A percentile compares a stretch with the other conserved stretches of the same genome.
These are phyloP conservation scores for Drosophila tropicalis DNA, from an alignment of 1,140 invertebrate species.

Conservation along the genomic window DNA sequence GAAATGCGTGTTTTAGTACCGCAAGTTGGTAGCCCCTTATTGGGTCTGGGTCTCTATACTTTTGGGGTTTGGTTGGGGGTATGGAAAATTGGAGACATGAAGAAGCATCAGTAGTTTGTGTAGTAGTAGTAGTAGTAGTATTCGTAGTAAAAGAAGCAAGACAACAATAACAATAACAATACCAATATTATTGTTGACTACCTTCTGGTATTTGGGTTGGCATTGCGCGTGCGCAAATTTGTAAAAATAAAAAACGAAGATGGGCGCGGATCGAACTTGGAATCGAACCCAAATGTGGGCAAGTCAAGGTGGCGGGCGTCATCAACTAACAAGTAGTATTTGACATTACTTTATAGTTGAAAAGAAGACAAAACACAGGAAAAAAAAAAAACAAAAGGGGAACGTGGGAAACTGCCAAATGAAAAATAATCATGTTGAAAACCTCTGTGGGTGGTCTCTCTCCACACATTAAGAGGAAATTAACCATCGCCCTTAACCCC, in stretches of 20 bases:
- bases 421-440: background rate
- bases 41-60: background rate
- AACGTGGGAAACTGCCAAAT: slow-evolving; percentile 12
- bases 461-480: slow-evolving; percentile 3
- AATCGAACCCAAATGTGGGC: slow-evolving; percentile 15
- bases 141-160: background rate
- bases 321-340: background rate
- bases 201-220: slow-evolving; percentile 23
- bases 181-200: slow-evolving; percentile 8
- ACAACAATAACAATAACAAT: background rate
- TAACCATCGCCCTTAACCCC: background rate
- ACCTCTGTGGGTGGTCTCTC: slow-evolving; percentile 9
- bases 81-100: slow-evolving; percentile 2
- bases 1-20: slow-evolving; percentile 15
- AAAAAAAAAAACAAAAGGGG: background rate
- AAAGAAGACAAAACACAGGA: background rate
- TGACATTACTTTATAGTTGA: background rate
- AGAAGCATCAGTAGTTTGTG: background rate
- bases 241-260: background rate
- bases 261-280: slow-evolving; percentile 17
- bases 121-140: too few relatives aligned
- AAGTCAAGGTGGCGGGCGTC: slow-evolving; percentile 13
- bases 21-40: background rate
- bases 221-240: slow-evolving; percentile 24
- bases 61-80: background rate